These are phyloP conservation scores for Dermochelys coriacea DNA, from an alignment of 2,797 vertebrate species.

Conservation along the genomic window DNA sequence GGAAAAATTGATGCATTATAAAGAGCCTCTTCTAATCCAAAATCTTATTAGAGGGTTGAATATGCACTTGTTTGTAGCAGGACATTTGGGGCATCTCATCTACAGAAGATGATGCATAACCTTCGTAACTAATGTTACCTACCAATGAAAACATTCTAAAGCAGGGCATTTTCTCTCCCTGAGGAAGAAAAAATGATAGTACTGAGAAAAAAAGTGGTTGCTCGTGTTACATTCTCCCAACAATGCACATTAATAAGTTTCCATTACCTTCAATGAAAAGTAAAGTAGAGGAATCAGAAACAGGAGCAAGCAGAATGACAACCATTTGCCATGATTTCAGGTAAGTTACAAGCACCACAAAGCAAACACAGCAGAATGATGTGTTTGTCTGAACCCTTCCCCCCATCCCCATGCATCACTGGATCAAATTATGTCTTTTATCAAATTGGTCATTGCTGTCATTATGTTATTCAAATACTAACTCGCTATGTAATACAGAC, in stretches of 20 bases:
- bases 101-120: not conserved
- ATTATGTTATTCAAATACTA: not conserved
- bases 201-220: accelerated
- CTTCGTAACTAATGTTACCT: not conserved
- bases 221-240: not conserved
- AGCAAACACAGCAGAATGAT: not conserved
- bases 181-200: not conserved
- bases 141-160: not conserved
- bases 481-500: not conserved
- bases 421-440: not conserved
- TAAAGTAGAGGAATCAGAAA: not conserved
- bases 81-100: not conserved
- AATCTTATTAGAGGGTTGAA: not conserved
- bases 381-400: not conserved
- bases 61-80: not conserved
- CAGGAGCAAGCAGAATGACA: not conserved
- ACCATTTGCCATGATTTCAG: not conserved
- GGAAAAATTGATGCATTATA: accelerated
- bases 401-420: no score
- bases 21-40: not conserved
- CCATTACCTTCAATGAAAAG: not conserved
- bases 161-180: not conserved
- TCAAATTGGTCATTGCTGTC: conserved; percentile 8
- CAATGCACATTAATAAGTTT: accelerated
- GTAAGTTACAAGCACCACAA: accelerated